Evolutionary conservation across 2,797 vertebrate genomes (phyloP), one percentile per base, ranked within the genome.

Genomic region (Poeciliopsis gracilis): DNA sequence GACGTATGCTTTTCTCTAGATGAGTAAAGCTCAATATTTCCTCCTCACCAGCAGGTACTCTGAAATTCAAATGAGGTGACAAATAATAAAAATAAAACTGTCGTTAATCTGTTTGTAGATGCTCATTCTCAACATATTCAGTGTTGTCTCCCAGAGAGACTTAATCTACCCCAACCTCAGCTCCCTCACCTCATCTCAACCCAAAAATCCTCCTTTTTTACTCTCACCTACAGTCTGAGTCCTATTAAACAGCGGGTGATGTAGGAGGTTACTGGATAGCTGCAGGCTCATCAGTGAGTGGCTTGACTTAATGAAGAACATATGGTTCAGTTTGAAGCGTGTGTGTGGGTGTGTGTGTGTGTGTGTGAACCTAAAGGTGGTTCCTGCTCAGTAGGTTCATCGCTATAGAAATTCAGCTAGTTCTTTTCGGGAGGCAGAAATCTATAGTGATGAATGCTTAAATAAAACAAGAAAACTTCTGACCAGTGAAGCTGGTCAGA

Each of bases 301-400:
- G 81, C 77, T 90, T 47, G 0, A 90, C 78, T 86, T 94, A 93
- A 94, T 92, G 88, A 94, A 89, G 84, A 93, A 91, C 92, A 92
- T 91, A 85, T 87, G 88, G 85, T 84, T 87, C 76, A 82, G 78
- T 77, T 23, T 76, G 82, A 70, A 72, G 47, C 78, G 12, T 63
- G n/a, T 75, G 71, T 81, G 80, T 81, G 82, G 81, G 72, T 43
- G 23, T 73, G 69, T 9, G 30, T 51, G 69, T 80, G 78, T 77
- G 82, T 82, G 77, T 82, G 80, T 81, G 73, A 57, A 82, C 72
- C 82, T 72, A 20, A 73, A 61, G 72, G 83, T 38, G 33, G 77
- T 72, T 38, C 84, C 89, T 81, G 73, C 85, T 84, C 78, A 59
- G 87, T 80, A 76, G 82, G 85, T 67, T 67, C 36, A 67, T 67